Evolutionary conservation across 2,797 vertebrate species (phyloP).

Genomic region (Sebastes wilsoni): DNA sequence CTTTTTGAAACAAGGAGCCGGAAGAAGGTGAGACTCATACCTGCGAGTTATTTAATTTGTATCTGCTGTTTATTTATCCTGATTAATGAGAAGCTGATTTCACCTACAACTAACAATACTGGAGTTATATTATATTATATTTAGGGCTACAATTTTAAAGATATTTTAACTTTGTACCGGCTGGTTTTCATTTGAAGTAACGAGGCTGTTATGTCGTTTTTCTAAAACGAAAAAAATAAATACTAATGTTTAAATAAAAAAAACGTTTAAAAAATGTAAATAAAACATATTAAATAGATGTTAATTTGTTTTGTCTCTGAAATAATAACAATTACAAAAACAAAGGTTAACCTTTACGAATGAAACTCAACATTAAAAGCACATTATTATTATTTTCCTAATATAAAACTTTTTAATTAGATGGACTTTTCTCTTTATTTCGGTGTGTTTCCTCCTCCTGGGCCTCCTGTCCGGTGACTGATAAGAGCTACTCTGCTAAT

Average conservation of each 20-base stretch:
- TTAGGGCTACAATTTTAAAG: too few relatives aligned
- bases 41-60: background rate
- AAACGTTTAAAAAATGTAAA: background rate
- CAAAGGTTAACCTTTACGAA: background rate
- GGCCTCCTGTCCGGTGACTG: background rate
- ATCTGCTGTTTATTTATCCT: background rate
- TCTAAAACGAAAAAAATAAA: too few relatives aligned
- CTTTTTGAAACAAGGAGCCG: background rate
- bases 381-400: background rate
- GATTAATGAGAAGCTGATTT: background rate
- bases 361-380: background rate
- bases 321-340: background rate
- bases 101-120: background rate
- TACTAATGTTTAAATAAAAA: background rate
- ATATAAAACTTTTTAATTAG: background rate
- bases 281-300: background rate
- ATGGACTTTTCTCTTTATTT: background rate
- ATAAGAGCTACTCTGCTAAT: constrained; percentile 76
- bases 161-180: background rate
- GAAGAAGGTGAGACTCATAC: constrained; percentile 55
- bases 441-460: background rate
- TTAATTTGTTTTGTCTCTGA: background rate
- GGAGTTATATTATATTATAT: background rate
- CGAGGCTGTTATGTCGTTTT: background rate
- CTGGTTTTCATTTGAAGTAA: background rate